Evolutionary conservation across 2,797 vertebrate species (phyloP).

Genomic region (Takifugu ocellatus): DNA sequence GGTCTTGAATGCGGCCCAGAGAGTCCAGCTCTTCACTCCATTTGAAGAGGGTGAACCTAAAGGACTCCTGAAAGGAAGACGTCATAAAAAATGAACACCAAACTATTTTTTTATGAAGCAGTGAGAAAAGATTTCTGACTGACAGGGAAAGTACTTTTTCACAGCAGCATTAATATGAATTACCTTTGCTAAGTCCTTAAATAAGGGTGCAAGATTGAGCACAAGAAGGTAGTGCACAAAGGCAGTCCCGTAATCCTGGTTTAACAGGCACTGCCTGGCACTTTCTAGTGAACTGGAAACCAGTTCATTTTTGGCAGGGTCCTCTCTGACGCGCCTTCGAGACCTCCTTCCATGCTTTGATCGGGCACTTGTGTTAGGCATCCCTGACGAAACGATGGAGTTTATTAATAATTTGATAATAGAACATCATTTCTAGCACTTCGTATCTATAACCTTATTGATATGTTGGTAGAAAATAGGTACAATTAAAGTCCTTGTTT

Average conservation of each 20-base stretch:
- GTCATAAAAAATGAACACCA: slow-evolving; percentile 1
- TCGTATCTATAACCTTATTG: too few species aligned
- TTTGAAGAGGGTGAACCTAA: slow-evolving; percentile 91
- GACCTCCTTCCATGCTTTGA: slow-evolving; percentile 66
- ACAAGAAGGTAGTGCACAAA: slow-evolving; percentile 95
- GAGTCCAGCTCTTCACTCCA: slow-evolving; percentile 94
- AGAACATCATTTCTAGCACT: too few species aligned
- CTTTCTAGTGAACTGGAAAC: slow-evolving; percentile 90
- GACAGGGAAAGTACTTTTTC: background rate
- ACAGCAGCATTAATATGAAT: slow-evolving; percentile 7
- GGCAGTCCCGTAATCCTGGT: slow-evolving; percentile 91
- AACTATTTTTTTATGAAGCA: slow-evolving; percentile 1
- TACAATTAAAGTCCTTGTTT: background rate
- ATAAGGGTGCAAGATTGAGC: slow-evolving; percentile 87
- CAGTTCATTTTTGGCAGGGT: slow-evolving; percentile 82
- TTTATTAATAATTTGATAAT: background rate
- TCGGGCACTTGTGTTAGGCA: slow-evolving; percentile 78
- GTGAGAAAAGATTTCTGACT: slow-evolving; percentile 1
- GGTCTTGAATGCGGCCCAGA: slow-evolving; percentile 86
- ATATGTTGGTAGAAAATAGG: background rate
- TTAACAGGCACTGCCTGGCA: slow-evolving; percentile 87
- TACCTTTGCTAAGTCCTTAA: slow-evolving; percentile 86
- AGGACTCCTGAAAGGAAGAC: slow-evolving; percentile 81
- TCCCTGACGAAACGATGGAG: slow-evolving; percentile 45
- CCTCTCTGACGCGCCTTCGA: slow-evolving; percentile 65